phyloP scores from a whole-genome alignment of 2,888 invertebrate genomes.

The Leptopterna dolabrata region DNA sequence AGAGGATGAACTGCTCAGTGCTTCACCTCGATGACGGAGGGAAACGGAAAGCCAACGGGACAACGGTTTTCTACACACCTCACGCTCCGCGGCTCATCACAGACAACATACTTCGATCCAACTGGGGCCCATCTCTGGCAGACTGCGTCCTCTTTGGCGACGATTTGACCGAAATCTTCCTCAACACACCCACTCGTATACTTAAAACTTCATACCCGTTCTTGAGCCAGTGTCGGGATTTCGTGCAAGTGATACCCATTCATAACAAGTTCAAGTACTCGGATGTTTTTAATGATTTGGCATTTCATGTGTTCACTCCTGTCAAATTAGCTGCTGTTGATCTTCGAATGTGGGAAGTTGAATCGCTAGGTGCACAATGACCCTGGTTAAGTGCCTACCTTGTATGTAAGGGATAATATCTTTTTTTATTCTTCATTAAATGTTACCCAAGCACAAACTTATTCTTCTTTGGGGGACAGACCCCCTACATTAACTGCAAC shows the following conservation, averaged over 20 bases:
- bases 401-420: too few relatives aligned
- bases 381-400: too few relatives aligned
- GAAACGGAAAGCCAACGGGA: not conserved
- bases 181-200: conserved; percentile 3
- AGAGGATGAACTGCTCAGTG: conserved; percentile 29
- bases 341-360: not conserved
- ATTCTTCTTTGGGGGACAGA: too few relatives aligned
- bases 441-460: too few relatives aligned
- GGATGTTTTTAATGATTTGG: conserved; percentile 59
- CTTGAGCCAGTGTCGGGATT: conserved; percentile 19
- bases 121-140: conserved; percentile 54
- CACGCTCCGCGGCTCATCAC: conserved; percentile 56
- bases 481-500: too few relatives aligned
- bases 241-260: conserved; percentile 44
- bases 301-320: conserved; percentile 55
- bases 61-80: conserved; percentile 56
- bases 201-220: conserved; percentile 22
- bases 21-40: conserved; percentile 52
- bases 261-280: conserved; percentile 52
- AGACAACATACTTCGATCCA: conserved; percentile 54
- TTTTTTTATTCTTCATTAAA: too few relatives aligned
- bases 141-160: conserved; percentile 56
- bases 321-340: not conserved
- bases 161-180: conserved; percentile 41
- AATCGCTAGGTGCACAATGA: not conserved